Evolutionary conservation across 2,797 vertebrate species (phyloP).

Genomic region (Crocidura indochinensis): DNA sequence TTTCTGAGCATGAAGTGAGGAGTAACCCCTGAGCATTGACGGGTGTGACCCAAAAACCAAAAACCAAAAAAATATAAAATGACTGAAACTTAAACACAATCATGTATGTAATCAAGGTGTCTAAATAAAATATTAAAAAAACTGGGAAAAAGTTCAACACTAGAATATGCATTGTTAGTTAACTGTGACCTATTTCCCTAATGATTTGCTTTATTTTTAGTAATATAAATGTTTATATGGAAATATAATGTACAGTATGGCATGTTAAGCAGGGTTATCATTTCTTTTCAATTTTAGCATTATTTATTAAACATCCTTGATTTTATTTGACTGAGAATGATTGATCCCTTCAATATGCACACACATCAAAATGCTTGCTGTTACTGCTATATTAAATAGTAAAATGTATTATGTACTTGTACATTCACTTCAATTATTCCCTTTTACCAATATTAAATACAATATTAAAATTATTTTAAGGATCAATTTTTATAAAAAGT

Average conservation of each 20-base stretch:
- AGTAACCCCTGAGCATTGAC: too few species aligned
- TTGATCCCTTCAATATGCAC: not conserved
- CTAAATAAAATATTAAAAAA: too few species aligned
- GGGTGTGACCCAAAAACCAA: too few species aligned
- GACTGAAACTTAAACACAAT: too few species aligned
- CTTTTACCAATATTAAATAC: not conserved
- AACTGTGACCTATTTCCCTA: not conserved
- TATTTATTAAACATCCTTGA: not conserved
- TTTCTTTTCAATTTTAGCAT: not conserved
- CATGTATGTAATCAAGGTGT: too few species aligned
- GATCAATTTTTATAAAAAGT: too few species aligned
- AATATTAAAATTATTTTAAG: not conserved
- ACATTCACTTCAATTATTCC: not conserved
- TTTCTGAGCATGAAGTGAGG: too few species aligned
- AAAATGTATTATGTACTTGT: not conserved
- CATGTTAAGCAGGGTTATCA: constrained; percentile 7
- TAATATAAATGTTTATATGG: not conserved
- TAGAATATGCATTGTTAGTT: not conserved
- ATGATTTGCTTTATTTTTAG: not conserved
- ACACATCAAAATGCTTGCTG: constrained; percentile 3
- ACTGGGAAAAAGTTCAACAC: not conserved
- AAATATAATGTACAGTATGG: not conserved
- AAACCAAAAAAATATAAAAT: too few species aligned
- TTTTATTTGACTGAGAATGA: not conserved
- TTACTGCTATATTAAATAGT: not conserved